Evolutionary conservation across 2,113 vertebrate species (phyloP).

Genomic region (Zootoca vivipara): DNA sequence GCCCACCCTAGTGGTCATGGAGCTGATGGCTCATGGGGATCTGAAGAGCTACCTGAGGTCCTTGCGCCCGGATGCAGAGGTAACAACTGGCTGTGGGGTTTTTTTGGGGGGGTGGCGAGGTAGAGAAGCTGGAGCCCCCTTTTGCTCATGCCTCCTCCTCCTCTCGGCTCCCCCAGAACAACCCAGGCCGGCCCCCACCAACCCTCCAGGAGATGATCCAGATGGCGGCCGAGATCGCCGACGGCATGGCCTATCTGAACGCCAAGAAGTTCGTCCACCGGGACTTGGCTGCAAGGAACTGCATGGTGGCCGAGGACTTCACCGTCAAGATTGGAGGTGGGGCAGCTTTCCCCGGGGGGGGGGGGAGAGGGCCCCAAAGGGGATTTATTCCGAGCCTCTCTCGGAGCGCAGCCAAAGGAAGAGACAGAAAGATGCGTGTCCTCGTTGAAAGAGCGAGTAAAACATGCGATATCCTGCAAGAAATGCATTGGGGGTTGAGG

Average conservation of each 20-base stretch:
- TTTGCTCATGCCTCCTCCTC: too few species aligned
- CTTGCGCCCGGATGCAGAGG: conserved; percentile 93
- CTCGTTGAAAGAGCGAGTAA: too few species aligned
- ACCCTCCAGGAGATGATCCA: conserved; percentile 93
- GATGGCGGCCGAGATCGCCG: conserved; percentile 96
- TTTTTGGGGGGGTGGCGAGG: neutral
- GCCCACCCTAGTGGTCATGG: conserved; percentile 95
- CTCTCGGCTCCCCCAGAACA: conserved; percentile 77
- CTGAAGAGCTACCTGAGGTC: conserved; percentile 93
- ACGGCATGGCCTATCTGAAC: conserved; percentile 98
- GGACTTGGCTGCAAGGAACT: conserved; percentile 96
- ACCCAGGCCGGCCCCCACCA: conserved; percentile 87
- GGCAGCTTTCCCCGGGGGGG: neutral
- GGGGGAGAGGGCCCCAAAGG: too few species aligned
- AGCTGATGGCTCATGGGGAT: conserved; percentile 96
- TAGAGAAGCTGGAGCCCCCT: too few species aligned
- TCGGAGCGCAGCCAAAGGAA: too few species aligned
- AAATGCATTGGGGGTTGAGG: neutral
- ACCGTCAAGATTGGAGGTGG: conserved; percentile 97
- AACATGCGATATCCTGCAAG: too few species aligned
- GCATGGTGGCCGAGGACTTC: conserved; percentile 97
- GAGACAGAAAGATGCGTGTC: too few species aligned
- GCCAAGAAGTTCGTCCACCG: conserved; percentile 98
- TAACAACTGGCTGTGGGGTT: conserved; percentile 45
- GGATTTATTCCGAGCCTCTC: too few species aligned